phyloP scores from a whole-genome alignment of 2,888 invertebrate species.

The Epirrhoe tristata region DNA sequence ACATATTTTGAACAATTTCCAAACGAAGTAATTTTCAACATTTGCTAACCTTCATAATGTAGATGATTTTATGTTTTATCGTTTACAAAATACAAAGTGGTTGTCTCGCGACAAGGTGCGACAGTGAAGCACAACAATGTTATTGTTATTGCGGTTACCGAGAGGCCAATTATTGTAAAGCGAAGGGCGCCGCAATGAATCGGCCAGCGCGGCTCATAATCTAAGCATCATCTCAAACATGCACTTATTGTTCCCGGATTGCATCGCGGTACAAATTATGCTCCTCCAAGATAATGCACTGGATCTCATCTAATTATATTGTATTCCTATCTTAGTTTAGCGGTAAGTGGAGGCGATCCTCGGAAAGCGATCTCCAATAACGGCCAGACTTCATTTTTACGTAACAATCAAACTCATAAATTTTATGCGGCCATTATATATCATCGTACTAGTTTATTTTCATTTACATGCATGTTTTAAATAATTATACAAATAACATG shows the following conservation, averaged over 20 bases:
- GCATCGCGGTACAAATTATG: slow-evolving; percentile 32
- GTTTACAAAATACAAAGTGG: too few species aligned
- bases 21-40: too few species aligned
- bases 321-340: slow-evolving; percentile 29
- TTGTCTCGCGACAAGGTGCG: background rate
- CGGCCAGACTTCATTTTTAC: background rate
- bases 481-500: background rate
- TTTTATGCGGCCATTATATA: background rate
- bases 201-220: slow-evolving; percentile 28
- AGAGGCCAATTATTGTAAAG: slow-evolving; percentile 2
- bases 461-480: background rate
- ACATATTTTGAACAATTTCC: too few species aligned
- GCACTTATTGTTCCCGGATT: slow-evolving; percentile 36
- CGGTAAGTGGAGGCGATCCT: slow-evolving; percentile 18
- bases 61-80: too few species aligned
- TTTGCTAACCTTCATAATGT: too few species aligned
- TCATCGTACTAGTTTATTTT: background rate
- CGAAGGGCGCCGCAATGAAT: slow-evolving; percentile 10
- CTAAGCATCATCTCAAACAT: slow-evolving; percentile 36
- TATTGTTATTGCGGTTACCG: background rate
- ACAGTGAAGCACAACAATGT: background rate
- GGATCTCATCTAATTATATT: slow-evolving; percentile 36
- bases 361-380: background rate
- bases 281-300: slow-evolving; percentile 29
- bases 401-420: background rate